Evolutionary conservation across 2,888 invertebrate genomes (phyloP).

Genomic region (Oscheius onirici): DNA sequence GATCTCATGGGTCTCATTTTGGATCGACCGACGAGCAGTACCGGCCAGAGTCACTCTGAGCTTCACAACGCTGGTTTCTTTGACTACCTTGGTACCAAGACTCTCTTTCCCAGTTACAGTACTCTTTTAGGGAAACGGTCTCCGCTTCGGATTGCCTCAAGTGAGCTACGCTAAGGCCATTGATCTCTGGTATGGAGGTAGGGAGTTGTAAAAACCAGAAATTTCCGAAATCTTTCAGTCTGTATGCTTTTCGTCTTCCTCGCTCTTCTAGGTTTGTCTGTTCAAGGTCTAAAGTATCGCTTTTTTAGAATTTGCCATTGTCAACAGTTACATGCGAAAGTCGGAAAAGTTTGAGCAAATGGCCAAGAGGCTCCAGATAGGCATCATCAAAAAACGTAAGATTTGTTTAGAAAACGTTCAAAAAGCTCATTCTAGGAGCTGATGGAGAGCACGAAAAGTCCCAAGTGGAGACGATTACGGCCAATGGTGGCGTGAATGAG

Average conservation of each 20-base stretch:
- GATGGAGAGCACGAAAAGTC: not conserved
- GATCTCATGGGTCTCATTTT: slow-evolving; percentile 61
- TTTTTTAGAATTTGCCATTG: slow-evolving; percentile 67
- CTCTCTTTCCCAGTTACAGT: not conserved
- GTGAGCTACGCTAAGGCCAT: slow-evolving; percentile 67
- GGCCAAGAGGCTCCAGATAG: slow-evolving; percentile 46
- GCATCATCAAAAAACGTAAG: slow-evolving; percentile 10
- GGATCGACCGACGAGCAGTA: slow-evolving; percentile 68
- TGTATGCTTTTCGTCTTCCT: slow-evolving; percentile 70
- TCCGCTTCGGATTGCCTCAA: slow-evolving; percentile 67
- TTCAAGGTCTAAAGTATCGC: too few species aligned
- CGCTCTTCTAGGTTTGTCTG: too few species aligned
- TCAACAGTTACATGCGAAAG: slow-evolving; percentile 68
- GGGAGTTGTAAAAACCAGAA: slow-evolving; percentile 25
- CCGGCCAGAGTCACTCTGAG: slow-evolving; percentile 69
- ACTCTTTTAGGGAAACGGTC: slow-evolving; percentile 60
- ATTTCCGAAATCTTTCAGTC: slow-evolving; percentile 49
- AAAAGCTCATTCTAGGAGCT: not conserved
- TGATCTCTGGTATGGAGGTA: slow-evolving; percentile 70
- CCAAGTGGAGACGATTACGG: not conserved
- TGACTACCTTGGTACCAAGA: slow-evolving; percentile 63
- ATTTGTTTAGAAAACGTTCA: not conserved
- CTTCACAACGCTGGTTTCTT: slow-evolving; percentile 68
- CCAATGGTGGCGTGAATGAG: slow-evolving; percentile 8
- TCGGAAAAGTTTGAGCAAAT: slow-evolving; percentile 57